These are phyloP conservation scores for Diorhabda elongata DNA, from an alignment of 1,140 invertebrate species.

Conservation along the genomic window DNA sequence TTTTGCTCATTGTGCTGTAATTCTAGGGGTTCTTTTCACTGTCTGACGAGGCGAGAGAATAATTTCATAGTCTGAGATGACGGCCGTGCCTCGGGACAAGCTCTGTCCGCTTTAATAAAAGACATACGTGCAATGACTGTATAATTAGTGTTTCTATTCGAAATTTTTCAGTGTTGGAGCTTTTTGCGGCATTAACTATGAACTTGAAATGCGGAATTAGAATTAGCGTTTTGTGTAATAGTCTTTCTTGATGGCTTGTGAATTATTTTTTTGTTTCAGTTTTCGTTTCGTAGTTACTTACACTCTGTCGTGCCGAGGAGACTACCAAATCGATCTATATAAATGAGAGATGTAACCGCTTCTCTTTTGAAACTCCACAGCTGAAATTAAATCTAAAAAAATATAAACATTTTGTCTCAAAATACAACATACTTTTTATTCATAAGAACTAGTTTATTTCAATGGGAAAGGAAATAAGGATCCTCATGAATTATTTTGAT, in stretches of 20 bases:
- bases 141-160: constrained; percentile 12
- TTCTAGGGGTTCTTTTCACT: constrained; percentile 27
- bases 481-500: no score
- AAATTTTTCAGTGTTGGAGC: neutral
- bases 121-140: constrained; percentile 16
- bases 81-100: constrained; percentile 26
- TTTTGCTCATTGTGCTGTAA: constrained; percentile 32
- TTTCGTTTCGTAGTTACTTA: no score
- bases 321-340: no score
- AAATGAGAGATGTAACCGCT: no score
- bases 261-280: no score
- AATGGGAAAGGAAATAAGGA: no score
- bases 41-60: constrained; percentile 28
- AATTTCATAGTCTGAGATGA: constrained; percentile 33
- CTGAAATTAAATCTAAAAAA: no score
- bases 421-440: no score
- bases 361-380: no score
- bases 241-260: neutral
- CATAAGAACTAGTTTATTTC: no score
- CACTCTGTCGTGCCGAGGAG: no score
- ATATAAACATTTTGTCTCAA: no score
- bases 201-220: neutral
- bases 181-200: neutral
- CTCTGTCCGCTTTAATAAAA: constrained; percentile 27
- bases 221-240: neutral